A percentile compares a stretch with the other conserved stretches of the same genome.
Conservation (phyloP, 1,140 invertebrate species). For the Lucilia sericata region DNA sequence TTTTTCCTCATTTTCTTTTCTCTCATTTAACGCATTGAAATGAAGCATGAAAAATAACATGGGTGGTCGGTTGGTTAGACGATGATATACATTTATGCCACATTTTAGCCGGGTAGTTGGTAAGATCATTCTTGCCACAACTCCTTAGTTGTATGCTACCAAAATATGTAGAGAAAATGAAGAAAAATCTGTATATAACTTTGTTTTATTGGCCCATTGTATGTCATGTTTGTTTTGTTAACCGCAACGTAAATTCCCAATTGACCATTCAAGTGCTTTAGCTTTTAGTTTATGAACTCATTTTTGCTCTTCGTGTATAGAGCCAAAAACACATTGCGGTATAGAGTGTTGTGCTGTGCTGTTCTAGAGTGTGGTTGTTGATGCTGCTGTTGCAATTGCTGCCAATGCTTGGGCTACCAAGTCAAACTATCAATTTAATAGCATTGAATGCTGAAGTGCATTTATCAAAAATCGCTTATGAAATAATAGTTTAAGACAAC, state of each 20-base stretch:
- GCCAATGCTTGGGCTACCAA: background rate
- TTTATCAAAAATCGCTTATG: slow-evolving; percentile 49
- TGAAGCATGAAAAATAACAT: slow-evolving; percentile 11
- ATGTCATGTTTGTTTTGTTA: slow-evolving; percentile 39
- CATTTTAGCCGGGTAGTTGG: background rate
- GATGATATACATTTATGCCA: slow-evolving; percentile 9
- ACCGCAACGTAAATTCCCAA: slow-evolving; percentile 35
- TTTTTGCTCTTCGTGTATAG: slow-evolving; percentile 16
- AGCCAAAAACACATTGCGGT: slow-evolving; percentile 30
- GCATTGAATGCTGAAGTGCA: slow-evolving; percentile 44
- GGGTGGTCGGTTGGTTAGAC: slow-evolving; percentile 23
- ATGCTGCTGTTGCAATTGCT: background rate
- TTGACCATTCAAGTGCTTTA: slow-evolving; percentile 42
- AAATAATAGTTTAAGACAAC: slow-evolving; percentile 46
- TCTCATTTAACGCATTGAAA: slow-evolving; percentile 31
- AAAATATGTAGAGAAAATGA: background rate
- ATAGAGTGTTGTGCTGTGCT: slow-evolving; percentile 25
- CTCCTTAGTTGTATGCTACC: slow-evolving; percentile 18
- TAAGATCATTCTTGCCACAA: background rate
- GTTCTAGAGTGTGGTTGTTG: background rate
- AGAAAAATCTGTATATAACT: slow-evolving; percentile 22
- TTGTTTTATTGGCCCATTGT: slow-evolving; percentile 43
- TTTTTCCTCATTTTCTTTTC: slow-evolving; percentile 14
- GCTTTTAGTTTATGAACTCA: slow-evolving; percentile 43
- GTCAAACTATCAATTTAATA: slow-evolving; percentile 45